Base-by-base conservation (phyloP, 2,888 invertebrate species). In the Polydrusus cervinus region DNA sequence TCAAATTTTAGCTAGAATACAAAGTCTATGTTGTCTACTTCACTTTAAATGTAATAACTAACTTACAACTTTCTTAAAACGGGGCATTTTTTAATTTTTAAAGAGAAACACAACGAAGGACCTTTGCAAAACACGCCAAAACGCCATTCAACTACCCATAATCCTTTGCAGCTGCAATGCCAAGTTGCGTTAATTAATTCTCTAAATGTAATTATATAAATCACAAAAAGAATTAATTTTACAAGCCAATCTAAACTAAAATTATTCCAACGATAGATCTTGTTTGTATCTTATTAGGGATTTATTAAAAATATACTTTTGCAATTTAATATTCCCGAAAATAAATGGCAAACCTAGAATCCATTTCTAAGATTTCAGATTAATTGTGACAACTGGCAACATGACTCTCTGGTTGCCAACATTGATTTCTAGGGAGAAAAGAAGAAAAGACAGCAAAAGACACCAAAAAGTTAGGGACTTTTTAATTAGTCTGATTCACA, bases 361-460 rank as follows among this genome's bases (percentile, higher is more conserved):
- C 3, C 11, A 25, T 30, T 30, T 53, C 25, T 25, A 5, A 0
- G 40, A 51, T 40, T 11, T 13, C 7, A 14, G 7, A 53, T 40
- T 38, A 66, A 66, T 38, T 40, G 1, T 30, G 13, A 11, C 13
- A 30, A 62, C 14, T 69, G 75, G 61, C 71, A 75, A 71, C 70
- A 43, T 8, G 11, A 25, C 18, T 13, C 9, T 45, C 34, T 49
- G 40, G 66, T 47, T 86, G 81, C 87, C 87, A 87, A 87, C 87
- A 87, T 87, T 85, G 87, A 87, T 87, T 87, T 86, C 86, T 86
- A 80, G 86, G 81, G 84, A 84, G 83, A 84, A 85, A 86, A 86
- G 86, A 86, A 86, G 83, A 84, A 86, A 86, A 85, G 78, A 81
- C 86, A 85, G 86, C 80, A 83, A 86, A 86, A 86, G 78, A 81